A percentile compares a stretch with the other conserved stretches of the same genome.
Evolutionary conservation across 2,888 invertebrate genomes (phyloP).

Genomic region (Flexamia atlantica): DNA sequence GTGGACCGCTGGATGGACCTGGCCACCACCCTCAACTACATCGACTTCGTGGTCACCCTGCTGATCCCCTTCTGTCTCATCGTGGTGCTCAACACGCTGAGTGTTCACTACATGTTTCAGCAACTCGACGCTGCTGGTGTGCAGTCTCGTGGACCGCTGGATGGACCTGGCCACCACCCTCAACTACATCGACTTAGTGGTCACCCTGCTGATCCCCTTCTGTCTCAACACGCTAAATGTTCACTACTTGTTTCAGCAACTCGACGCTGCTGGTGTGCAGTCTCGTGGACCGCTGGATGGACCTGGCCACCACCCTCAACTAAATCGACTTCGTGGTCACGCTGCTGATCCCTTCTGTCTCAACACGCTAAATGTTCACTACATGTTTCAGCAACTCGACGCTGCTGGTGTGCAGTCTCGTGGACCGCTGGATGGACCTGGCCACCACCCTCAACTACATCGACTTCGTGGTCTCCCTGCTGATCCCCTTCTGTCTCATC

Average conservation of each 20-base stretch:
- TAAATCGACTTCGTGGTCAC: neutral
- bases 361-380: no score
- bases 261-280: slow-evolving; percentile 40
- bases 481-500: no score
- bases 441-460: slow-evolving; percentile 83
- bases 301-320: slow-evolving; percentile 7
- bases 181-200: slow-evolving; percentile 76
- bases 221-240: no score
- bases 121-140: slow-evolving; percentile 67
- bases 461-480: no score
- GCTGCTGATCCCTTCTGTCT: no score
- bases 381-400: slow-evolving; percentile 67
- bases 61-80: no score
- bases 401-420: slow-evolving; percentile 75
- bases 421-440: slow-evolving; percentile 76
- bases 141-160: slow-evolving; percentile 73
- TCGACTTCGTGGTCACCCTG: no score
- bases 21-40: slow-evolving; percentile 81
- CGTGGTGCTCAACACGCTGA: no score
- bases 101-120: neutral
- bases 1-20: slow-evolving; percentile 76
- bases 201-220: no score
- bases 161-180: slow-evolving; percentile 79
- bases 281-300: slow-evolving; percentile 47
- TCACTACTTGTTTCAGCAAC: slow-evolving; percentile 72